Conservation (phyloP, 2,797 vertebrate species). For the Leptatherina wallacei region DNA sequence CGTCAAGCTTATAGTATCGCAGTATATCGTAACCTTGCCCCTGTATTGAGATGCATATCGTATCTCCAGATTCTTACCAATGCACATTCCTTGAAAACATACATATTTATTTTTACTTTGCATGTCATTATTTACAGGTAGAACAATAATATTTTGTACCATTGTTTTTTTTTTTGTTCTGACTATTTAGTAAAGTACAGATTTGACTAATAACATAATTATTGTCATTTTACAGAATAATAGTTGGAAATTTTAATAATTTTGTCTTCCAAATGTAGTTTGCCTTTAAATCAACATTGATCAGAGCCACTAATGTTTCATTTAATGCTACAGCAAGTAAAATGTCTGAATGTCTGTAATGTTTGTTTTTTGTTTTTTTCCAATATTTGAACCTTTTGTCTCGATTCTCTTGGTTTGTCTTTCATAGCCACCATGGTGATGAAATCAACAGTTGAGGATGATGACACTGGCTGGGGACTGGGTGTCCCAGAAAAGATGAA, state of each 20-base stretch:
- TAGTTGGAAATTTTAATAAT: not conserved
- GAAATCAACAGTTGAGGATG: slow-evolving; percentile 94
- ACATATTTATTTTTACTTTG: not conserved
- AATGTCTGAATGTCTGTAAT: too few relatives aligned
- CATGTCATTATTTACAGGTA: not conserved
- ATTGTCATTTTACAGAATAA: too few relatives aligned
- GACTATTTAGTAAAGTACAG: too few relatives aligned
- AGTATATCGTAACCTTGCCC: too few relatives aligned
- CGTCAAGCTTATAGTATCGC: too few relatives aligned
- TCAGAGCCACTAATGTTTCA: not conserved
- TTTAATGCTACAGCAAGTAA: too few relatives aligned
- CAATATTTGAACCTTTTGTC: slow-evolving; percentile 7
- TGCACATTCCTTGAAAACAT: too few relatives aligned
- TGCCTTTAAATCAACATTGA: not conserved
- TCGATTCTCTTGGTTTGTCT: slow-evolving; percentile 13
- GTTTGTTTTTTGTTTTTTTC: too few relatives aligned
- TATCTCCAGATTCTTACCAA: too few relatives aligned
- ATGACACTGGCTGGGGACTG: slow-evolving; percentile 94
- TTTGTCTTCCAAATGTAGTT: too few relatives aligned
- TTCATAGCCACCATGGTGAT: slow-evolving; percentile 90
- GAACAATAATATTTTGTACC: not conserved
- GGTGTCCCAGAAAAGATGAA: slow-evolving; percentile 95
- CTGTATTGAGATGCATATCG: too few relatives aligned
- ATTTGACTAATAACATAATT: not conserved
- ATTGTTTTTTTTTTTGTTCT: not conserved